Conservation (phyloP, 2,888 invertebrate genomes). For the Hecatera dysodea region DNA sequence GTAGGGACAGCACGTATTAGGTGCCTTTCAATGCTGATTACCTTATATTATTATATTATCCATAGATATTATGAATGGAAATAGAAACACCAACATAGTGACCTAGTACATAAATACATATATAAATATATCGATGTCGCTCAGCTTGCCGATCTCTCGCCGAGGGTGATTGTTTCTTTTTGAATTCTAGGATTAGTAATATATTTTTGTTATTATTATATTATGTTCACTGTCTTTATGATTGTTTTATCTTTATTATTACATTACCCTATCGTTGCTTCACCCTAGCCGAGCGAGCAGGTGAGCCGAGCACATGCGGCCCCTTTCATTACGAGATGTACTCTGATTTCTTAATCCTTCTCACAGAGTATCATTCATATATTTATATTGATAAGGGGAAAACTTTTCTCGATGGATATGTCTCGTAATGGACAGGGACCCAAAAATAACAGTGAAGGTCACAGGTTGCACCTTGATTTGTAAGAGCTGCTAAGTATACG, state of each 20-base stretch:
- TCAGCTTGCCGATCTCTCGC: constrained; percentile 75
- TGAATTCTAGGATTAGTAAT: constrained; percentile 85
- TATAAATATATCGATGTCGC: constrained; percentile 77
- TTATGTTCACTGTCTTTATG: constrained; percentile 84
- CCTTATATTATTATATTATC: constrained; percentile 78
- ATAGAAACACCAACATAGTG: constrained; percentile 90
- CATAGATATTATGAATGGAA: constrained; percentile 86
- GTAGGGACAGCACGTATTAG: constrained; percentile 71
- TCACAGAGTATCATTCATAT: constrained; percentile 64
- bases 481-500: constrained; percentile 67
- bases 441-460: constrained; percentile 74
- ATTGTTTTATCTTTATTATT: constrained; percentile 81
- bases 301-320: constrained; percentile 69
- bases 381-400: constrained; percentile 66
- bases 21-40: constrained; percentile 78
- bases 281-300: constrained; percentile 75
- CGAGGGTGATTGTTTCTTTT: constrained; percentile 78
- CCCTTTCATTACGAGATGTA: constrained; percentile 78
- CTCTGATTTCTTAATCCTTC: constrained; percentile 67
- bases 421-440: constrained; percentile 77
- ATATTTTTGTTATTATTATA: constrained; percentile 85
- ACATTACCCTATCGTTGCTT: constrained; percentile 76
- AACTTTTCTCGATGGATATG: constrained; percentile 64
- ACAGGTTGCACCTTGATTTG: constrained; percentile 70
- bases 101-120: constrained; percentile 85